Base-by-base conservation (phyloP, 2,888 invertebrate species). In the Melolontha melolontha region DNA sequence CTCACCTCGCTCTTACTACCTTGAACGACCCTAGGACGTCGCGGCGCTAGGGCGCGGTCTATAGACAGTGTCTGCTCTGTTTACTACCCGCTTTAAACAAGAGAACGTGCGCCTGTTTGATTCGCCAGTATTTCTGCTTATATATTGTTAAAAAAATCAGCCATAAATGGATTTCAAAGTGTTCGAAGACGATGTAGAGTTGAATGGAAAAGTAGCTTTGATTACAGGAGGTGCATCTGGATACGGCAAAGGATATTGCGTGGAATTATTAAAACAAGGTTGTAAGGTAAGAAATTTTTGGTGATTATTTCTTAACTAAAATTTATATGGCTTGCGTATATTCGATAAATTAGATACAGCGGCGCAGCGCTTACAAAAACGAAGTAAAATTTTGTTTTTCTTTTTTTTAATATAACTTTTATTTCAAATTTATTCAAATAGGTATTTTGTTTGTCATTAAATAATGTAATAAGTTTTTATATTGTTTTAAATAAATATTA, bases 151-250 rank as follows among this genome's bases (percentile, higher is more conserved):
- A 59, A 6, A 34, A 10, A 34, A 34, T 22, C 64, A 12, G 16
- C 22, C 4, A 16, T 52, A 44, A 64, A 29, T 29, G 8, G 10
- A 51, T 40, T 27, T 11, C 62, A 5, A 65, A 54, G 34, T 34
- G 16, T 22, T 22, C 12, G 41, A 57, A n/a, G 29, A 11, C n/a
- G 1, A 29, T 5, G 91, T 92, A 91, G 91, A 92, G 79, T 82
- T 92, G 71, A 91, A 90, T 82, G 91, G 91, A 72, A 91, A 90
- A 82, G 91, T 92, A 68, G 91, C 89, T 50, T 83, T 92, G 70
- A 88, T 92, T 66, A 92, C 92, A 27, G 92, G 92, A 39, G 92
- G 90, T 55, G 91, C 91, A 12, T 89, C 90, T 57, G 92, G 92
- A 66, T 89, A 92, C 74, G 92, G 92, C 1, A 86, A 88, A 69